These are phyloP conservation scores for Ardeotis arabs DNA, from an alignment of 2,113 vertebrate species.

Conservation along the genomic window DNA sequence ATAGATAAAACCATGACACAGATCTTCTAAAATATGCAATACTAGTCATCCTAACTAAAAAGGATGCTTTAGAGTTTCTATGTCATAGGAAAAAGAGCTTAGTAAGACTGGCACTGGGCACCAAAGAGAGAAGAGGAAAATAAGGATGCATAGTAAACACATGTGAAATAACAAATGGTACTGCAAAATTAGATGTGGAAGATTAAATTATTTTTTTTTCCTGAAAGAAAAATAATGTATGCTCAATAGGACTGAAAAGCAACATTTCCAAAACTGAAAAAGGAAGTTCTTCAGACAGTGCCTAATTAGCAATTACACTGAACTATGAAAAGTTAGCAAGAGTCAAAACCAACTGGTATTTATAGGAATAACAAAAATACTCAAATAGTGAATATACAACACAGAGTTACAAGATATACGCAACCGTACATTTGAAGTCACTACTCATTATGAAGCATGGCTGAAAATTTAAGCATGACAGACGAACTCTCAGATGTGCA, in stretches of 20 bases:
- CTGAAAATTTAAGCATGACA: background rate
- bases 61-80: background rate
- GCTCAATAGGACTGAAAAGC: background rate
- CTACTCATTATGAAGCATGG: background rate
- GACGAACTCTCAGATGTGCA: background rate
- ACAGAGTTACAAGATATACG: background rate
- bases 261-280: background rate
- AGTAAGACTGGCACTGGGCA: background rate
- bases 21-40: constrained; percentile 1
- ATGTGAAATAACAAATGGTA: background rate
- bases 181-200: background rate
- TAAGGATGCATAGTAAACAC: background rate
- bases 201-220: background rate
- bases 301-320: background rate
- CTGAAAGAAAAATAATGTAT: background rate
- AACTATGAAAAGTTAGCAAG: background rate
- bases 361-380: background rate
- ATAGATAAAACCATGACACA: background rate
- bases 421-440: background rate
- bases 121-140: background rate
- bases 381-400: background rate
- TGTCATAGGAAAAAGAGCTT: background rate
- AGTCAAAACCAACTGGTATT: background rate
- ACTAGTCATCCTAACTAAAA: constrained; percentile 3
- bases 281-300: background rate